These are phyloP conservation scores for Bovichtus variegatus DNA, from an alignment of 2,797 vertebrate genomes.

Conservation along the genomic window DNA sequence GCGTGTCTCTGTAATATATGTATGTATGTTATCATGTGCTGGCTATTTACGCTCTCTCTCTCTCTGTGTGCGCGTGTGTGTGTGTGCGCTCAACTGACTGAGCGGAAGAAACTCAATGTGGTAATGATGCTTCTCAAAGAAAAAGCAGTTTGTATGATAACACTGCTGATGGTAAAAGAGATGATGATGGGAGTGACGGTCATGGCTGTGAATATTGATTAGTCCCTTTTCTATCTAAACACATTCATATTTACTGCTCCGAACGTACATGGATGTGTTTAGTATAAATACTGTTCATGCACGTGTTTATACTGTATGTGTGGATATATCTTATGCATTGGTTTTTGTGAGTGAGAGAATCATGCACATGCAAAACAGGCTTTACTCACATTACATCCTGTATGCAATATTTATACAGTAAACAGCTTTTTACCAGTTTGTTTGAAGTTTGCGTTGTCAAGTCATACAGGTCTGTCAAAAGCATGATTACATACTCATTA, in stretches of 20 bases:
- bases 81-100: constrained; percentile 37
- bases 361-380: constrained; percentile 19
- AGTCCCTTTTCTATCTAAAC: constrained; percentile 16
- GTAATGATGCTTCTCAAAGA: constrained; percentile 44
- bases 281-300: background rate
- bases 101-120: constrained; percentile 39
- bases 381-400: constrained; percentile 30
- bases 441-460: constrained; percentile 6
- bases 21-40: constrained; percentile 2
- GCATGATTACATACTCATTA: constrained; percentile 36
- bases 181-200: constrained; percentile 14
- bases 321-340: constrained; percentile 28
- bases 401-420: constrained; percentile 21
- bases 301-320: constrained; percentile 1
- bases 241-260: constrained; percentile 6
- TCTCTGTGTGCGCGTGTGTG: background rate
- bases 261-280: constrained; percentile 10
- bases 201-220: constrained; percentile 53
- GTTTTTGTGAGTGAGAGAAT: constrained; percentile 7
- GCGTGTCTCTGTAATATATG: constrained; percentile 19
- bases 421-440: constrained; percentile 30
- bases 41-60: constrained; percentile 22
- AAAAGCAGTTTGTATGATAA: constrained; percentile 38
- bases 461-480: constrained; percentile 27
- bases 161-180: constrained; percentile 23